Evolutionary conservation across 2,888 invertebrate species (phyloP), one percentile per base, ranked within the genome.

Genomic region (Pegoplata infirma): DNA sequence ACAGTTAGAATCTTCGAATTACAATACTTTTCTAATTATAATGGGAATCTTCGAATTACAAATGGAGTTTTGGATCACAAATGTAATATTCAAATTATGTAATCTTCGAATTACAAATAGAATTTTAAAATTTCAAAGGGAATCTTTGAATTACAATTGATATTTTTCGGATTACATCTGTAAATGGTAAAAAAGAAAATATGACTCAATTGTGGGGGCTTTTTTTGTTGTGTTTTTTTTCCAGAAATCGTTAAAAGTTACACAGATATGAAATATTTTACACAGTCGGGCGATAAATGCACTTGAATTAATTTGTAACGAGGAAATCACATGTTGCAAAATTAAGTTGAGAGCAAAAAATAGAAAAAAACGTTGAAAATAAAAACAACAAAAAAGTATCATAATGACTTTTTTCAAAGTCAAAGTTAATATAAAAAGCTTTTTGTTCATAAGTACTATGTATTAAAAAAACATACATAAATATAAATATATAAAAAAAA

Each of bases 391-490:
- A 49, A 17, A 32, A n/a, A 1, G 12, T 23, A 44, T 64, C 56
- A 28, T 40, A 56, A 78, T 74, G 78, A 78, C 78, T 55, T 78
- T 68, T 78, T 64, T 44, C 78, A 78, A 78, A 78, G 78, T 78
- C 78, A 78, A 78, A 74, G 78, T 69, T 73, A 61, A 61, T 32
- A 55, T 8, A 40, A n/a, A 66, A 61, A 76, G 64, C 76, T 74
- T 55, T 47, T 32, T 56, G 55, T 61, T 68, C n/a, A 40, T n/a
- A n/a, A 5, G 36, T 12, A n/a, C n/a, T n/a, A n/a, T n/a, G 36
- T 32, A 12, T 40, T 40, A n/a, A 4, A 40, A 40, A n/a, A 32
- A 7, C 8, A 32, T 32, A 32, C 10, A 32, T 32, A 32, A 5
- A 16, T 46, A 12, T 47, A 19, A 19, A 47, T 47, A 17, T 47